Base-by-base conservation (phyloP, 2,113 vertebrate genomes). In the Zosterops borbonicus region DNA sequence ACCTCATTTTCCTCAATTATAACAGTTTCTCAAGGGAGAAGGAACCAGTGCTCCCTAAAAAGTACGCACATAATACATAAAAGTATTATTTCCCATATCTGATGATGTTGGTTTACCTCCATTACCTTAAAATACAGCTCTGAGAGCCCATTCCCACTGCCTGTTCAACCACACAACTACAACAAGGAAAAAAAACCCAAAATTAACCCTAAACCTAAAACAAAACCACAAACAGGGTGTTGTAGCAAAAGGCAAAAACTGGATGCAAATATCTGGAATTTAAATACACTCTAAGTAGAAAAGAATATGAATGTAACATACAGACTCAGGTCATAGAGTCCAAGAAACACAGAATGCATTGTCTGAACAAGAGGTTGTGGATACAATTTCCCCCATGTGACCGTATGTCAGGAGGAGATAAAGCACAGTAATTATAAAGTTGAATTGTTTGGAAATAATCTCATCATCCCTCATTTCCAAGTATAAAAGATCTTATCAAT, bases 121-220 rank as follows among this genome's bases (percentile, higher is more conserved):
- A 60, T 78, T 71, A 78, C 23, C 14, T 70, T 89, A 37, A 58
- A 69, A 53, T 62, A 58, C 0, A 73, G 27, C 25, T 55, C 41
- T 79, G 21, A 82, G 78, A 85, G 73, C 14, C 12, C 25, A 56
- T 5, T 60, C 73, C 15, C 39, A 31, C 9, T 90, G 39, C 19
- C 50, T 52, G 18, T 49, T 74, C n/a, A 44, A 73, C n/a, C n/a
- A 81, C 17, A 56, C 13, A 65, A 44, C 16, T 37, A 44, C 12
- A 63, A 17, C 4, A 44, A 9, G 29, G 7, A 4, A 21, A 4
- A 9, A 46, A 17, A 1, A 0, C 0, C 3, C 18, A 5, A n/a
- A 59, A 62, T 27, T 27, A 17, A 6, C 6, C 9, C 52, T 58
- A 67, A 67, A 41, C 15, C 20, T 41, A 29, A 67, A n/a, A 1